Base-by-base conservation (phyloP, 53 echinoderm and acorn worm species). In the Actinopyga echinites region DNA sequence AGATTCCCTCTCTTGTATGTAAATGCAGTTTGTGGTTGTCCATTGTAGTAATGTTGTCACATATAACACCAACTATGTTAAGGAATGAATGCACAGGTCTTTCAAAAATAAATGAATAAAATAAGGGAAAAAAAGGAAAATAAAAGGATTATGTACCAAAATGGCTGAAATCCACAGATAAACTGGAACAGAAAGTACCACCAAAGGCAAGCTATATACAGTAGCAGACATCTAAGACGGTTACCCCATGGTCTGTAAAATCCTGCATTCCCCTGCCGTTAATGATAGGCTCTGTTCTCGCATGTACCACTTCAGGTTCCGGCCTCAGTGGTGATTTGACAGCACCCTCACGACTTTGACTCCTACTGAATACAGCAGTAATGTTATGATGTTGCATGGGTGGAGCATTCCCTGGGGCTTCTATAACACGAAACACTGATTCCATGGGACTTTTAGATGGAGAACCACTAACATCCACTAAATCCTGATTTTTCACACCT, bases 381-480 rank as follows among this genome's bases (percentile, higher is more conserved):
- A 9, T 8, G 36, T 82, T 53, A 2, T 77, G 77, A 31, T 56
- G 56, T 55, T 77, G 77, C 36, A 21, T 3, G 6, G 34, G 60
- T 54, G 83, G 56, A 2, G 54, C 65, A 58, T 61, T 62, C 2
- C 29, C 26, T 22, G 80, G 65, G 49, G 79, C 65, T 13, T 64
- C 80, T 12, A 55, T 65, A 20, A 87, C 87, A 59, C 34, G 69
- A 66, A 89, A 89, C 71, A 89, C 58, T 0, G 91, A 60, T 8
- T 94, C 94, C 31, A 83, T 20, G 0, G 91, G 93, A 28, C 65
- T 83, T 54, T 87, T 87, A 15, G 87, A 84, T 4, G 95, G 90
- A 0, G 95, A 92, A 3, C 86, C 89, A 26, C 79, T 84, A 12
- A 66, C 20, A 58, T 84, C 74, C 38, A 68, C 75, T 1, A 88